Conservation (phyloP, 1,140 invertebrate species). For the Thalassaphorura encarpata region DNA sequence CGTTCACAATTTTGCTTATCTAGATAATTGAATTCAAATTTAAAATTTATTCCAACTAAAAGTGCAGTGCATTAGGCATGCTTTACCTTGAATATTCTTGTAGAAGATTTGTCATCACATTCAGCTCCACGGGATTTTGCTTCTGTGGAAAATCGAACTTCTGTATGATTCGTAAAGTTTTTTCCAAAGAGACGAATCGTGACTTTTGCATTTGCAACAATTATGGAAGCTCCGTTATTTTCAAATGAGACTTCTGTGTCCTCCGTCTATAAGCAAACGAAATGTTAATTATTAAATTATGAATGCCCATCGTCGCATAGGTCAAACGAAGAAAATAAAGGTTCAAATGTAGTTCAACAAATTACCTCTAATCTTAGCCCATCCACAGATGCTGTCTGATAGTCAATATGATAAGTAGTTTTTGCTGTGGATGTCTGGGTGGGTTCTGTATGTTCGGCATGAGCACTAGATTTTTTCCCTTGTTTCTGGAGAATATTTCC, state of each 20-base stretch:
- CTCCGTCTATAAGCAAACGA: no score
- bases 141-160: conserved; percentile 29
- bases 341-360: no score
- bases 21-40: background rate
- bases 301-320: no score
- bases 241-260: conserved; percentile 24
- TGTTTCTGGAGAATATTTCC: no score
- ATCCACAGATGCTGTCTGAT: no score
- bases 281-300: no score
- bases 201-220: conserved; percentile 15
- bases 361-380: no score
- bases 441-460: no score
- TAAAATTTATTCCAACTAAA: background rate
- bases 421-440: no score
- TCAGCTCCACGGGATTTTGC: conserved; percentile 14
- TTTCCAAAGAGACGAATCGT: conserved; percentile 25
- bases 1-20: conserved; percentile 11
- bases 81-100: conserved; percentile 19
- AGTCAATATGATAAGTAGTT: no score
- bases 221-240: conserved; percentile 23
- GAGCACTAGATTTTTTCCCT: no score
- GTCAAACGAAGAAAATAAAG: no score
- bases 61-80: background rate
- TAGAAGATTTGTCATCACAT: conserved; percentile 28
- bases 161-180: conserved; percentile 18